phyloP scores from a whole-genome alignment of 2,797 vertebrate species.

The Myotis myotis region DNA sequence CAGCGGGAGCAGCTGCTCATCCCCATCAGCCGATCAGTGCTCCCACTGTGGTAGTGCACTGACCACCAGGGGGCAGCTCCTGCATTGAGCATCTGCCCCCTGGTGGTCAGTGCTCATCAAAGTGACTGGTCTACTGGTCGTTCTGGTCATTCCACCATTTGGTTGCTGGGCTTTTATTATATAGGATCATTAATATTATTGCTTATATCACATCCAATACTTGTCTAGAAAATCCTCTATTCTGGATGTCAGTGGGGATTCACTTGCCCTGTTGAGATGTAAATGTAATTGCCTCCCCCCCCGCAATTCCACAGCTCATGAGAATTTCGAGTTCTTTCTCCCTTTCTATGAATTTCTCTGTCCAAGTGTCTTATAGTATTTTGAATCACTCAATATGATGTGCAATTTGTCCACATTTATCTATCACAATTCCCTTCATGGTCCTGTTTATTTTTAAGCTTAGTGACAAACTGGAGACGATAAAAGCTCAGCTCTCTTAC shows the following conservation, averaged over 20 bases:
- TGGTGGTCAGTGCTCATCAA: too few species aligned
- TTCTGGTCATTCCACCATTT: too few species aligned
- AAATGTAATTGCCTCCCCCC: not conserved
- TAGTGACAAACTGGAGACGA: not conserved
- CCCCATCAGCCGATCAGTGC: fast-evolving
- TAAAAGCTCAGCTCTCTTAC: not conserved
- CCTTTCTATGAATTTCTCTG: not conserved
- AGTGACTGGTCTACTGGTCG: too few species aligned
- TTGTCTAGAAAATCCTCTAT: not conserved
- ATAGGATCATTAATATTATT: not conserved
- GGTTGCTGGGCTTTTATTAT: too few species aligned
- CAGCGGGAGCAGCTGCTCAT: too few species aligned
- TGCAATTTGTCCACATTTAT: not conserved
- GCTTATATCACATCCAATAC: slow-evolving; percentile 55
- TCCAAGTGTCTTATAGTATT: not conserved
- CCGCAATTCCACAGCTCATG: not conserved
- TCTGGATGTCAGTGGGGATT: not conserved
- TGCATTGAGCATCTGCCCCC: too few species aligned
- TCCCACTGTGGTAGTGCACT: too few species aligned
- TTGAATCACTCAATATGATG: not conserved
- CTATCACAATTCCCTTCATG: too few species aligned
- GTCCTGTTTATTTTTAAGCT: not conserved
- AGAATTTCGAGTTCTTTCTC: not conserved
- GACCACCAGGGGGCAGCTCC: too few species aligned
- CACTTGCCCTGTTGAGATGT: not conserved